Conservation (phyloP, 2,888 invertebrate genomes). For the Drosophila paracracens region DNA sequence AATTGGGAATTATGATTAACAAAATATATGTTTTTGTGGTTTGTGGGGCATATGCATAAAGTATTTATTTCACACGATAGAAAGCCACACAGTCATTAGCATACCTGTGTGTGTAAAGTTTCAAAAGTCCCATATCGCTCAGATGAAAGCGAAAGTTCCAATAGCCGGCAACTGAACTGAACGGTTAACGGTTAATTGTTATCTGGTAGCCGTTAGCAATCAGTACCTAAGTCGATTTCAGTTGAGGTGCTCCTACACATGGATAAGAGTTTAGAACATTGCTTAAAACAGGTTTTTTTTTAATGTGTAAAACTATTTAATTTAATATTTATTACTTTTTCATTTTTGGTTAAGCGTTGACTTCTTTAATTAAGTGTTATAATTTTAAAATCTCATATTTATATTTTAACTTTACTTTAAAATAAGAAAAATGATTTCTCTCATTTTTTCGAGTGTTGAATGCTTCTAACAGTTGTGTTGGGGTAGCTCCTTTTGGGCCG, state of each 20-base stretch:
- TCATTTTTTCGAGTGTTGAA: not conserved
- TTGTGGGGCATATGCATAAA: conserved; percentile 24
- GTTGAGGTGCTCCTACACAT: not conserved
- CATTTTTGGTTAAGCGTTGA: not conserved
- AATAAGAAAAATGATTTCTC: not conserved
- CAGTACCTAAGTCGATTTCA: not conserved
- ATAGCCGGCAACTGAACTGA: conserved; percentile 18
- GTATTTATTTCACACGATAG: conserved; percentile 59
- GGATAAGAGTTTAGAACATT: not conserved
- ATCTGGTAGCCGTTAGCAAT: not conserved
- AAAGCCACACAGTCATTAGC: conserved; percentile 68
- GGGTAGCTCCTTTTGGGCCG: conserved; percentile 16
- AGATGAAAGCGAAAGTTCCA: conserved; percentile 64
- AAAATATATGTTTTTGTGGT: conserved; percentile 18
- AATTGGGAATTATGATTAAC: conserved; percentile 60
- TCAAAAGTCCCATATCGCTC: conserved; percentile 26
- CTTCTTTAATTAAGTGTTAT: not conserved
- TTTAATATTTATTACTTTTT: not conserved
- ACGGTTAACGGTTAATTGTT: not conserved
- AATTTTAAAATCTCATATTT: not conserved
- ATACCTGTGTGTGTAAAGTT: conserved; percentile 39
- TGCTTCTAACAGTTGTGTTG: not conserved
- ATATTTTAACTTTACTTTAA: too few species aligned
- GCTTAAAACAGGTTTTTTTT: not conserved
- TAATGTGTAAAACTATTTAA: not conserved